Evolutionary conservation across 1,140 invertebrate species (phyloP).

Genomic region (Palaemon carinicauda): DNA sequence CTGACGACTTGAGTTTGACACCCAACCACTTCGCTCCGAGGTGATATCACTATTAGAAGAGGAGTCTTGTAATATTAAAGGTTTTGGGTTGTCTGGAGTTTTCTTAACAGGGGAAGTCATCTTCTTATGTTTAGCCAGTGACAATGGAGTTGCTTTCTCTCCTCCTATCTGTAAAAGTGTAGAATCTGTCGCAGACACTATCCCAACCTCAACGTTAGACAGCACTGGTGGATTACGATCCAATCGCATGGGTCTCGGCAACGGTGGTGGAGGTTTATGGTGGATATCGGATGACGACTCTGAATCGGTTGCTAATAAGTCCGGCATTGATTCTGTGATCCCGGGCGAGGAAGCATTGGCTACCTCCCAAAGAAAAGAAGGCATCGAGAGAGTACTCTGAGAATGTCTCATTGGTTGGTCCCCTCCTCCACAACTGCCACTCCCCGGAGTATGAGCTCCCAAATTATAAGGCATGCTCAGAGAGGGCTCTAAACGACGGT

Average conservation of each 20-base stretch:
- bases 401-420: slow-evolving; percentile 68
- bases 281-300: slow-evolving; percentile 58
- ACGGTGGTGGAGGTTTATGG: slow-evolving; percentile 59
- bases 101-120: slow-evolving; percentile 56
- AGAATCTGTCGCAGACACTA: slow-evolving; percentile 63
- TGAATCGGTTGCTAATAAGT: slow-evolving; percentile 55
- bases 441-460: slow-evolving; percentile 60
- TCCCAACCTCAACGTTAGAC: slow-evolving; percentile 64
- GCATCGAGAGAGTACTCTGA: slow-evolving; percentile 71
- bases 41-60: slow-evolving; percentile 65
- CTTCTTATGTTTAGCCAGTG: slow-evolving; percentile 30
- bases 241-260: slow-evolving; percentile 27
- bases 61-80: slow-evolving; percentile 52
- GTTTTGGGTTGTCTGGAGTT: slow-evolving; percentile 49
- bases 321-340: slow-evolving; percentile 58
- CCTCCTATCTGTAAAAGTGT: slow-evolving; percentile 61
- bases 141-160: slow-evolving; percentile 25
- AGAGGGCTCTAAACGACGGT: slow-evolving; percentile 69
- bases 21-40: slow-evolving; percentile 66
- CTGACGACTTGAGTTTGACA: slow-evolving; percentile 65
- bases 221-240: slow-evolving; percentile 63
- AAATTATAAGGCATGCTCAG: slow-evolving; percentile 71
- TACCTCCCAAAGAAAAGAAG: slow-evolving; percentile 60
- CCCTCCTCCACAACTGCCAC: slow-evolving; percentile 62
- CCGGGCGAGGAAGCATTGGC: slow-evolving; percentile 54